These are phyloP conservation scores for Oriolus oriolus DNA, from an alignment of 2,113 vertebrate species.

Conservation along the genomic window DNA sequence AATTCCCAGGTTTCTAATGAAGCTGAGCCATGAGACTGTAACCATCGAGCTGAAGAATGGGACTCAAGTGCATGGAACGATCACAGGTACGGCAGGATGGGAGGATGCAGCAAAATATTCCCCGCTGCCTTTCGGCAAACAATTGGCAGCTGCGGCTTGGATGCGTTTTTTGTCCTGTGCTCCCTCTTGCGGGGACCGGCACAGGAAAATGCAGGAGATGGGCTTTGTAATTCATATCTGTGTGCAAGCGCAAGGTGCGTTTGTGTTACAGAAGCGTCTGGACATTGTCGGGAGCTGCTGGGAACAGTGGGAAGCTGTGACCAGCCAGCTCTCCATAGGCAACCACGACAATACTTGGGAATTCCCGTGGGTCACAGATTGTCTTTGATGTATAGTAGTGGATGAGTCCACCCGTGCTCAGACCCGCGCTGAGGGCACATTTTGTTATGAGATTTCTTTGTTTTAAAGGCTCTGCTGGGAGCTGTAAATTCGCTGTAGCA, in stretches of 20 bases:
- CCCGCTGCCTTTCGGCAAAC: neutral
- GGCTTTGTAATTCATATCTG: accelerated
- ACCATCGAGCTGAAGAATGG: constrained; percentile 98
- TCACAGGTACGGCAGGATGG: constrained; percentile 80
- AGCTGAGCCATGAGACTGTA: constrained; percentile 97
- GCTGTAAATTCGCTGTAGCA: accelerated
- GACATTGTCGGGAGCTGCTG: neutral
- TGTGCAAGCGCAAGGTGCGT: accelerated
- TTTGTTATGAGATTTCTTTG: neutral
- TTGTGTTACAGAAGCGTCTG: neutral
- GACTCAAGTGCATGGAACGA: constrained; percentile 96
- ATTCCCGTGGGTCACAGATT: neutral
- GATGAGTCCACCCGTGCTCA: too few species aligned
- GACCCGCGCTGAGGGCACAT: too few species aligned
- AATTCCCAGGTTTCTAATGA: constrained; percentile 93
- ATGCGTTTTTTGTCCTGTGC: neutral
- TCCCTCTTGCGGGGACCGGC: neutral
- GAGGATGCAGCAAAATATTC: accelerated
- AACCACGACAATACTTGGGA: neutral
- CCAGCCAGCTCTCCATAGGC: neutral
- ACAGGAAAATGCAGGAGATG: neutral
- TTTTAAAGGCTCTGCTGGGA: neutral
- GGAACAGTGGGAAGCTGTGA: neutral
- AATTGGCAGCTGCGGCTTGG: neutral
- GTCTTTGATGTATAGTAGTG: neutral